Evolutionary conservation across 2,797 vertebrate species (phyloP), one percentile per base, ranked within the genome.

Genomic region (Eurystomus glaucurus): DNA sequence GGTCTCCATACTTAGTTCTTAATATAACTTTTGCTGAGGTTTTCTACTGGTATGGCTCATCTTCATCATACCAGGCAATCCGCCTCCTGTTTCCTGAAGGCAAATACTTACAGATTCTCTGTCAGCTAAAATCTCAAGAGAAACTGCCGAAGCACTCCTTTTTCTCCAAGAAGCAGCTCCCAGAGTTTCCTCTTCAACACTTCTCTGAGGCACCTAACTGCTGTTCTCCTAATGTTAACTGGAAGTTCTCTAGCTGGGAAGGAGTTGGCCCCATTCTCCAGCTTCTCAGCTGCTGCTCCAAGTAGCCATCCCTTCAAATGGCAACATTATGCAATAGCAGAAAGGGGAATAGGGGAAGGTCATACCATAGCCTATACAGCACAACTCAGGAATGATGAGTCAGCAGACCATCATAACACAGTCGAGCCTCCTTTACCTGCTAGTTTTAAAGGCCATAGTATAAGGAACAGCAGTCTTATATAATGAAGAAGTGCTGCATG

Each of bases 51-150:
- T 28, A 76, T 0, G 3, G 69, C 18, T 82, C 54, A 31, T 75
- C 18, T 52, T 88, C 66, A 54, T 72, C 23, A 57, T 54, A 58
- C 41, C 51, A 72, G 61, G 45, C 37, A 88, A 39, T 61, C 65
- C 54, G 37, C 25, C 21, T 92, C 7, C 43, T 91, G 11, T 70
- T 87, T 57, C 35, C 43, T 68, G 28, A 54, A 71, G 54, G 39
- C 25, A 71, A 83, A 68, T 48, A 54, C 62, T 82, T 85, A 61
- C 10, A 25, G 46, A 69, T 70, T 79, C 52, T 81, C n/a, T 69
- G 50, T 51, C 86, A 94, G 62, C 35, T 91, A 29, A 93, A 96
- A 82, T 76, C 23, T 66, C 52, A 43, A 64, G 43, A 78, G 46
- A 82, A 92, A 55, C 17, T 89, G 66, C 29, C 61, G 25, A 57